Base-by-base conservation (phyloP, 2,113 vertebrate genomes). In the Vulpes vulpes region DNA sequence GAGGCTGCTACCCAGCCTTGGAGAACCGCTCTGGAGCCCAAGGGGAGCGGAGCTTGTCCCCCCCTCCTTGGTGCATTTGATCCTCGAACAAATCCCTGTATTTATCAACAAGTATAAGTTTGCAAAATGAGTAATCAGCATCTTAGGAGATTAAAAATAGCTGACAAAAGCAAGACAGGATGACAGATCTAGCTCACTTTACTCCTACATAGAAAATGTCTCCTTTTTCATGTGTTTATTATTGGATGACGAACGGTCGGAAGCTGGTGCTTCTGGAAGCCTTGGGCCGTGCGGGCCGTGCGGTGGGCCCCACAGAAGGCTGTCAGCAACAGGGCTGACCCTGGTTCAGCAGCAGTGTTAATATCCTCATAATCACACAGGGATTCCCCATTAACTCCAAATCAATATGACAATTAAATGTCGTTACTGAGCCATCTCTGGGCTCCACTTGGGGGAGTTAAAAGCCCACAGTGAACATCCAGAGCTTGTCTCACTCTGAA, bases 131-230 rank as follows among this genome's bases (percentile, higher is more conserved):
- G 82, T 97, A 83, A 96, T 98, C 95, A 95, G 89, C 43, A 0
- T 96, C 32, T 97, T 97, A 94, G 95, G 97, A 96, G 97, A 97
- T 96, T 97, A 97, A 94, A 97, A 98, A 95, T 94, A 96, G 94
- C 97, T 85, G 94, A 96, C 76, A 86, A 82, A 94, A 69, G 95
- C 88, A 51, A 91, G 93, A 85, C 93, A 65, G 92, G 94, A 89
- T 69, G 97, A 95, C 91, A 43, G 89, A 65, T 89, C 84, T 65
- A 20, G 92, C 88, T 82, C 88, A 15, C 74, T 73, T 71, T 81
- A 82, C 95, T 96, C 92, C 96, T 81, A 88, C 92, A 38, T 11
- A 89, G 96, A 91, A 86, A 95, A 91, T 8, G 91, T 81, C 89
- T 94, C 85, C 74, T 73, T 80, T 67, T 78, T 59, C 60, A 30